These are phyloP conservation scores for Setipinna tenuifilis DNA, from an alignment of 2,797 vertebrate genomes.

Conservation along the genomic window DNA sequence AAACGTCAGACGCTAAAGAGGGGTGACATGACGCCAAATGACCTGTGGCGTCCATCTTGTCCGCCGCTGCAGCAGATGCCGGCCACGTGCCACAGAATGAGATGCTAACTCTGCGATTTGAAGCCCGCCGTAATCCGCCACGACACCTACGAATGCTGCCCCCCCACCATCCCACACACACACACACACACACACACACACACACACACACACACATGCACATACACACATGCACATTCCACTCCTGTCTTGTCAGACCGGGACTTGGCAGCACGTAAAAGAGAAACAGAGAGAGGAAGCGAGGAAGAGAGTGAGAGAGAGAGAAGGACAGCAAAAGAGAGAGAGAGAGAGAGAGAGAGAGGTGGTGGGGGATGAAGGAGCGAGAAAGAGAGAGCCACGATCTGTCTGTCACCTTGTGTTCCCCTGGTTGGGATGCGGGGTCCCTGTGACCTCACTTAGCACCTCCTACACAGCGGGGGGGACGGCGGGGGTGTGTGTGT, in stretches of 20 bases:
- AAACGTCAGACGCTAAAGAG: slow-evolving; percentile 12
- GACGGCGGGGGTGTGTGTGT: too few species aligned
- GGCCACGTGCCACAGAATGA: background rate
- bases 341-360: background rate
- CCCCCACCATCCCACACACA: background rate
- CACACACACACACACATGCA: background rate
- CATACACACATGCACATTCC: too few species aligned
- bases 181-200: too few species aligned
- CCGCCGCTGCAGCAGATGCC: background rate
- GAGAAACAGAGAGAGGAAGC: background rate
- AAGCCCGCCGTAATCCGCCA: background rate
- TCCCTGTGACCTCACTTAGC: background rate
- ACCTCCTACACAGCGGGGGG: background rate
- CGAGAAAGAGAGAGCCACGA: background rate
- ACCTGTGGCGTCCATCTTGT: background rate
- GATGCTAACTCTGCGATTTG: slow-evolving; percentile 6
- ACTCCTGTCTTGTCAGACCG: background rate
- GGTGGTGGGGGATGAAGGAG: background rate
- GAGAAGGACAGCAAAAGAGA: background rate
- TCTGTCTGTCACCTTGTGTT: background rate
- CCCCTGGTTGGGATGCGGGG: background rate
- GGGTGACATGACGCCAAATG: slow-evolving; percentile 2
- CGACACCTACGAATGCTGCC: background rate
- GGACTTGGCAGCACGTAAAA: background rate
- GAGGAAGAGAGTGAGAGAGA: background rate